Base-by-base conservation (phyloP, 2,797 vertebrate genomes). In the Darevskia mixta region DNA sequence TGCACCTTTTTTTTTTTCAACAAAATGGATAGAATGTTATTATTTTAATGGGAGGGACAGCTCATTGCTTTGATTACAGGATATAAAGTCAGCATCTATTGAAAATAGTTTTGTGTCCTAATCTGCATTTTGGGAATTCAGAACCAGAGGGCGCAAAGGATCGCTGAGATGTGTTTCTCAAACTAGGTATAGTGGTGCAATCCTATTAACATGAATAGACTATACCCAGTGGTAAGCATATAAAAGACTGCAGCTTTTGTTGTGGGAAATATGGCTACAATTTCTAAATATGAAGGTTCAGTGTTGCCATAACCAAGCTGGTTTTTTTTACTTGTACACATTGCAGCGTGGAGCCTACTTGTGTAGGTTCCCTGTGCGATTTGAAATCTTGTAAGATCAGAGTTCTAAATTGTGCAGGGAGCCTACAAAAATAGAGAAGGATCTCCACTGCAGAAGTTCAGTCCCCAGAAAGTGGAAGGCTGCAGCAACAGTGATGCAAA, bases 1-100 rank as follows among this genome's bases (percentile, higher is more conserved):
- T 90, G 88, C 89, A 93, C 66, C 85, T 86, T 69, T 92, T 49
- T 92, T 49, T 86, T 76, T 90, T 35, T 2, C 35, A 71, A 87
- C 23, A 58, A 58, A 58, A 7, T 90, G 73, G 91, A 88, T 92
- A 85, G 27, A 82, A 89, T 88, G 43, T 83, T 90, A 82, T 85
- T 91, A 89, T 85, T 25, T 73, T 61, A 73, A 4, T 23, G 83
- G 61, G 86, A 92, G 89, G 91, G 49, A 58, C 79, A 66, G 73
- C 23, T 90, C 87, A 88, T 90, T 66, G 27, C 90, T 87, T 85
- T 73, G 77, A 86, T 91, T 82, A 78, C 41, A 77, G 94, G 38
- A 82, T 89, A 3, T 85, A 93, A 91, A 79, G 84, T 86, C 87
- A 32, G 55, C 84, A 67, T 72, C 1, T 86, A 13, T 87, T 87